Percentiles rank a stretch among this genome's conserved stretches.
Conservation (phyloP, 1,140 invertebrate species). For the Eulimnadia texana region DNA sequence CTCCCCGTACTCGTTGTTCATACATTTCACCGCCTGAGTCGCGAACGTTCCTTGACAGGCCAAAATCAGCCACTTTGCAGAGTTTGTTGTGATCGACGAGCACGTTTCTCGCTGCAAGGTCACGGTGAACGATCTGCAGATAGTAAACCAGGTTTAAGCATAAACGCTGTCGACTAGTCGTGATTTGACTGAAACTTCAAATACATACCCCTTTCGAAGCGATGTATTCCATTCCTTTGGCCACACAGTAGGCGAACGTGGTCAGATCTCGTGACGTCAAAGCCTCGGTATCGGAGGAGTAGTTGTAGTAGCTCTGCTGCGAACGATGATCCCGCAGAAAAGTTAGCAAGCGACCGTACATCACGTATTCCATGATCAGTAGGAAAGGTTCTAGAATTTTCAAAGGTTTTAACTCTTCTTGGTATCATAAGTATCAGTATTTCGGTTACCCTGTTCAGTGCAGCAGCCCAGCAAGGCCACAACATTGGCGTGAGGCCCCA, state of each 20-base stretch:
- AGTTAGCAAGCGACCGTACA: constrained; percentile 66
- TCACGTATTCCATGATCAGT: constrained; percentile 75
- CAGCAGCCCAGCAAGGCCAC: constrained; percentile 70
- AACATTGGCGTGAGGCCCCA: constrained; percentile 71
- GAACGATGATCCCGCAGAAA: constrained; percentile 54
- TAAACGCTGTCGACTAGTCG: no score
- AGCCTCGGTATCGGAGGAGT: constrained; percentile 42
- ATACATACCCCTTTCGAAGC: constrained; percentile 54
- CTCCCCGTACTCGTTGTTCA: constrained; percentile 25
- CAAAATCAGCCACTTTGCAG: constrained; percentile 33
- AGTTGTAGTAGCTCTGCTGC: constrained; percentile 46
- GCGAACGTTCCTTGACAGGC: constrained; percentile 26
- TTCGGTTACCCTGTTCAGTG: constrained; percentile 57
- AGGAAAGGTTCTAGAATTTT: constrained; percentile 55
- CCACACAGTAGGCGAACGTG: constrained; percentile 62
- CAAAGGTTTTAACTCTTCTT: no score
- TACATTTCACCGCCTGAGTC: constrained; percentile 25
- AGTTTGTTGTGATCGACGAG: constrained; percentile 28
- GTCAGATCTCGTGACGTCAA: constrained; percentile 59
- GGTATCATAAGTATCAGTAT: no score
- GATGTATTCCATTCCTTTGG: constrained; percentile 66
- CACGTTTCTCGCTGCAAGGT: constrained; percentile 32
- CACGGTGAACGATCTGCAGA: constrained; percentile 27
- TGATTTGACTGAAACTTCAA: no score
- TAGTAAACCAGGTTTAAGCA: background rate